Base-by-base conservation (phyloP, 2,888 invertebrate genomes). In the Syritta pipiens region DNA sequence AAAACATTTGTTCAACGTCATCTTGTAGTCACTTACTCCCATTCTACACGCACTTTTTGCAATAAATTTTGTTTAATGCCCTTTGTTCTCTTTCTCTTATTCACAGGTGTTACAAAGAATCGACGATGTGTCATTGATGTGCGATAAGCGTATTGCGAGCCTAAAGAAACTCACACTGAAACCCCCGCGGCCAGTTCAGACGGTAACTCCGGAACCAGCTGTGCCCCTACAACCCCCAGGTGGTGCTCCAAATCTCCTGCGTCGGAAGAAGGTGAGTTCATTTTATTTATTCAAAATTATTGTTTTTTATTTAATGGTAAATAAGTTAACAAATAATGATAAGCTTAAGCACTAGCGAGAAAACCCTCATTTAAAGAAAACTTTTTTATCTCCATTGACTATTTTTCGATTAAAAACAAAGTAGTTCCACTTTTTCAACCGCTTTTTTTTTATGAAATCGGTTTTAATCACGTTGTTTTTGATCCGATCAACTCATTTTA, bases 121-220 rank as follows among this genome's bases (percentile, higher is more conserved):
- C 83, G 97, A 97, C 87, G 98, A 98, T 90, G 96, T 98, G 1
- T 95, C 95, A 86, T 90, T 94, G 84, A 97, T 97, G 97, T 97
- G 97, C 89, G 94, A 96, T 76, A 96, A 96, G 88, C 92, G 96
- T 83, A 91, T 94, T 53, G 91, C 92, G 40, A 91, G 92, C 76
- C 89, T 95, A 57, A 93, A 94, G 86, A 92, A 93, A 81, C 91
- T 95, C 69, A 91, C 93, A 10, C 90, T 92, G 20, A 93, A 93
- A 87, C 94, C 94, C 30, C 92, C 93, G 68, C 91, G 94, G 68
- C 95, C 95, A 51, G 92, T 96, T 81, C 95, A 95, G 88, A 91
- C 94, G 46, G 95, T 95, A 55, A 93, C 93, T 59, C 95, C 96
- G 40, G 94, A 95, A 86, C 93, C 92, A 19, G 91, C 90, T 10